phyloP scores from a whole-genome alignment of 2,113 vertebrate genomes.

The Mobula hypostoma region DNA sequence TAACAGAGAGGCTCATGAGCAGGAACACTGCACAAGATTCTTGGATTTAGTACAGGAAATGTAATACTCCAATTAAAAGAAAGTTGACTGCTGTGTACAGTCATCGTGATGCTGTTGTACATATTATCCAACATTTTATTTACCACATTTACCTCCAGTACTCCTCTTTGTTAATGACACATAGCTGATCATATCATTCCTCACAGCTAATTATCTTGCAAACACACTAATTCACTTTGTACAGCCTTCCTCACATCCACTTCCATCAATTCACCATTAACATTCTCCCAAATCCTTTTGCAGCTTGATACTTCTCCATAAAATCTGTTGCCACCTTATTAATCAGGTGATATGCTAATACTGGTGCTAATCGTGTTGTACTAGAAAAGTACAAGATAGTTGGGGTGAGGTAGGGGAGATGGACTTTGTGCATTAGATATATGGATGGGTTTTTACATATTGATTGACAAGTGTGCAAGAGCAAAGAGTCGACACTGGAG shows the following conservation, averaged over 20 bases:
- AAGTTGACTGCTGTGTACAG: background rate
- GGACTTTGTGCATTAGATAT: background rate
- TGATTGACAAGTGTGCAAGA: background rate
- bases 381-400: no score
- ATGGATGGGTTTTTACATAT: background rate
- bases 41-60: background rate
- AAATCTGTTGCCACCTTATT: no score
- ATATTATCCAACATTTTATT: background rate
- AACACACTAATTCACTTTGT: no score
- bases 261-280: background rate
- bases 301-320: background rate
- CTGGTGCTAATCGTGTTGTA: no score
- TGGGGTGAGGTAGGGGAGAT: no score
- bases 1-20: background rate
- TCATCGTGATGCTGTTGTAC: background rate
- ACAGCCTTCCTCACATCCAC: background rate
- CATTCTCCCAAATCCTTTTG: background rate
- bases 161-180: no score
- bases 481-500: background rate
- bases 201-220: no score
- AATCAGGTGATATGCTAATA: no score
- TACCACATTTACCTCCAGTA: background rate
- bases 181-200: background rate
- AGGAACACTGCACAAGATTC: background rate
- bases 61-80: background rate